Conservation (phyloP, 2,888 invertebrate genomes). For the Drosophila multiciliata region DNA sequence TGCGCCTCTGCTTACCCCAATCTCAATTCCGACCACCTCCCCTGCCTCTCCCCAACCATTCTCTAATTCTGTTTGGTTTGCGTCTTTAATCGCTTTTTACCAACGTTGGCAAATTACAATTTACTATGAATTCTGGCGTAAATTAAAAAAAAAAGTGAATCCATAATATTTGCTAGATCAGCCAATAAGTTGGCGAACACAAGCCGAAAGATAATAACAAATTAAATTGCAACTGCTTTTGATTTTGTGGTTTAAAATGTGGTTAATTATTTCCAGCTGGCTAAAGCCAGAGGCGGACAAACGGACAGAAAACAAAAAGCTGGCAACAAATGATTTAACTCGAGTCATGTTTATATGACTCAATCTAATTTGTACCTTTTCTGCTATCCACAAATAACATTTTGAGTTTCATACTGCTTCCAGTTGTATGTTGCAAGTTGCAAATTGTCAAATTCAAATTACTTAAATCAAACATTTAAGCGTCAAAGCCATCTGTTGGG, state of each 20-base stretch:
- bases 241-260: background rate
- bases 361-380: conserved; percentile 53
- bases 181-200: conserved; percentile 55
- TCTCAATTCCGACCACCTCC: background rate
- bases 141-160: conserved; percentile 21
- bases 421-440: conserved; percentile 17
- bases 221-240: conserved; percentile 74
- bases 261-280: conserved; percentile 34
- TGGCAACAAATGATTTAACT: conserved; percentile 36
- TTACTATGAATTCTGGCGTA: conserved; percentile 41
- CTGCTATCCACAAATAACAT: conserved; percentile 47
- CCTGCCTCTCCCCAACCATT: background rate
- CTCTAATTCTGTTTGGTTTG: background rate
- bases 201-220: conserved; percentile 53
- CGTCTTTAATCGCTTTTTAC: conserved; percentile 28
- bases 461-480: too few species aligned
- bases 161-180: conserved; percentile 16
- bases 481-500: background rate
- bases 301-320: conserved; percentile 4
- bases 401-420: too few species aligned
- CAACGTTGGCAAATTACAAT: conserved; percentile 58
- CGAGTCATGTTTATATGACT: conserved; percentile 54
- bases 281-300: conserved; percentile 4
- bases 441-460: too few species aligned
- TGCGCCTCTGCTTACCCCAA: conserved; percentile 2